phyloP scores from a whole-genome alignment of 2,797 vertebrate genomes.

The Synanceia verrucosa region DNA sequence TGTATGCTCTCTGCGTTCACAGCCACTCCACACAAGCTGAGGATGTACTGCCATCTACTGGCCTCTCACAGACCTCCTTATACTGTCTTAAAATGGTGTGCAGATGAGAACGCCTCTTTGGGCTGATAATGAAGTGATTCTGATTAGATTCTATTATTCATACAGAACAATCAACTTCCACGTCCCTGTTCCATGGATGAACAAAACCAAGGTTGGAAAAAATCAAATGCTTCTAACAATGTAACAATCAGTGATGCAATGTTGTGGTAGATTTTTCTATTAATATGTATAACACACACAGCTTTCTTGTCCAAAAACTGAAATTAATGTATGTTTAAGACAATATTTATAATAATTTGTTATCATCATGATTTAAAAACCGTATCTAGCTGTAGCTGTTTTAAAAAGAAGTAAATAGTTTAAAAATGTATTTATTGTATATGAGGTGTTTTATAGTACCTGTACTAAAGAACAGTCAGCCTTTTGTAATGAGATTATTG shows the following conservation, averaged over 20 bases:
- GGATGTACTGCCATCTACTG: conserved; percentile 78
- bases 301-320: conserved; percentile 1
- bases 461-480: neutral
- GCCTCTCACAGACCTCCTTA: conserved; percentile 14
- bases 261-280: conserved; percentile 24
- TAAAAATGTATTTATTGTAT: neutral
- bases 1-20: conserved; percentile 19
- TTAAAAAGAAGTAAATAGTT: neutral
- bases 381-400: neutral
- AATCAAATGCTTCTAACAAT: conserved; percentile 3
- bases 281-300: neutral
- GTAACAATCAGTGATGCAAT: conserved; percentile 37
- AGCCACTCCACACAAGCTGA: conserved; percentile 26
- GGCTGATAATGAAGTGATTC: conserved; percentile 42
- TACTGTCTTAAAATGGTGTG: neutral
- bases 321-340: no score
- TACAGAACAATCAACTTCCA: conserved; percentile 36
- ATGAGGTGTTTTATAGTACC: neutral
- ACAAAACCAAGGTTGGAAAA: conserved; percentile 1
- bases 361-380: neutral
- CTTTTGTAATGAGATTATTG: conserved; percentile 7
- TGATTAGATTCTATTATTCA: conserved; percentile 59
- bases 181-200: no score
- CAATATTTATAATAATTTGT: neutral
- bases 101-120: conserved; percentile 15